These are phyloP conservation scores for Lepidurus packardi DNA, from an alignment of 1,140 invertebrate species.

Conservation along the genomic window DNA sequence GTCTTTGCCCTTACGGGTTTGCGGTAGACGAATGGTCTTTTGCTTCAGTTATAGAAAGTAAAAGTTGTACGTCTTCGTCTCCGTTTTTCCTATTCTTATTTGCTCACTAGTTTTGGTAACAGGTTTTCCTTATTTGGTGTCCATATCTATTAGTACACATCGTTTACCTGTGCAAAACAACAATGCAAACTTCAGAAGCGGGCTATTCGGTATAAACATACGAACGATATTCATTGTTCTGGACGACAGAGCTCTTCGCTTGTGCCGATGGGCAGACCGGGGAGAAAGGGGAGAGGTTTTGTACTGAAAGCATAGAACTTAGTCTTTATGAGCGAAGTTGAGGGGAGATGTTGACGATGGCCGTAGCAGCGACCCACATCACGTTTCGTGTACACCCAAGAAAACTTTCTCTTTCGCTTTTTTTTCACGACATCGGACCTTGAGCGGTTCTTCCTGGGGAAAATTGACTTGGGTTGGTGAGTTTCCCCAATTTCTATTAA, in stretches of 20 bases:
- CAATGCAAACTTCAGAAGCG: background rate
- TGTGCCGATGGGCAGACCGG: background rate
- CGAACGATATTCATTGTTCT: background rate
- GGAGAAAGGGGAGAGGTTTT: background rate
- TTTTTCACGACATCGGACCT: background rate
- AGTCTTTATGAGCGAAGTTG: background rate
- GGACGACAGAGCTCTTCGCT: background rate
- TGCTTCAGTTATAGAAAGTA: conserved; percentile 1
- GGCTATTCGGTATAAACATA: background rate
- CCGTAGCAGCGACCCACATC: conserved; percentile 17
- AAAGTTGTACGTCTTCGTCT: background rate
- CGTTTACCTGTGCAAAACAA: background rate
- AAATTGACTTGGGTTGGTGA: background rate
- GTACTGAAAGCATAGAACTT: background rate
- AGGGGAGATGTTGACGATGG: background rate
- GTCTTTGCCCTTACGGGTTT: background rate
- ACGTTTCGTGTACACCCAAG: conserved; percentile 4
- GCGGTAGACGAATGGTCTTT: background rate
- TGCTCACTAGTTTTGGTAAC: background rate
- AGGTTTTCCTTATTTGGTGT: background rate
- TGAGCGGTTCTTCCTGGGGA: background rate
- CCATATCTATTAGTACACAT: background rate
- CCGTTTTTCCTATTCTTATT: background rate
- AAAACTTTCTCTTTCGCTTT: conserved; percentile 3
- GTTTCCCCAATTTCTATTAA: background rate